A percentile compares a stretch with the other conserved stretches of the same genome.
These are phyloP conservation scores for Tyria jacobaeae DNA, from an alignment of 2,888 invertebrate species.

Conservation along the genomic window DNA sequence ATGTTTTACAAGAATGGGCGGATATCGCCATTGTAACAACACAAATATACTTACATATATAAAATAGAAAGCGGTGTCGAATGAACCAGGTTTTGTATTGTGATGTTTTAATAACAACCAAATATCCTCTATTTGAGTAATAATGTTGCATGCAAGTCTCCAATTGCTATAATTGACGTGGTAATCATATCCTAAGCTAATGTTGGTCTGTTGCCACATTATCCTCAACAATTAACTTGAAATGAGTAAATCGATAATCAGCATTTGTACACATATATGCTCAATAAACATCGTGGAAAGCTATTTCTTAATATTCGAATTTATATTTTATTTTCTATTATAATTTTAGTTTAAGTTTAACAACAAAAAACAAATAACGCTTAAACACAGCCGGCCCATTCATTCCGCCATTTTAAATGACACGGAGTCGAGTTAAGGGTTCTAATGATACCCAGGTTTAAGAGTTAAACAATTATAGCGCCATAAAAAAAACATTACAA, in stretches of 20 bases:
- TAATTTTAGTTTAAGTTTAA: too few species aligned
- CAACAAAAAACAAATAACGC: too few species aligned
- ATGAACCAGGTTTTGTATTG: slow-evolving; percentile 17
- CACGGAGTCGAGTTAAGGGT: too few species aligned
- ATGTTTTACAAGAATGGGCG: slow-evolving; percentile 1
- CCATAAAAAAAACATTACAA: too few species aligned
- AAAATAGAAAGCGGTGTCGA: slow-evolving; percentile 9
- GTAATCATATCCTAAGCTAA: slow-evolving; percentile 11
- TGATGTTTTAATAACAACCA: slow-evolving; percentile 10
- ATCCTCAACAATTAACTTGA: not conserved
- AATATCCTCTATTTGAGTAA: slow-evolving; percentile 14
- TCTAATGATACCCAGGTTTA: too few species aligned
- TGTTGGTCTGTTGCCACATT: not conserved
- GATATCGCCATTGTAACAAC: slow-evolving; percentile 3
- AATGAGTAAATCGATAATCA: not conserved
- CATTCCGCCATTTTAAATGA: too few species aligned
- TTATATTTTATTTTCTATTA: too few species aligned
- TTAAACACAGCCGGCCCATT: too few species aligned
- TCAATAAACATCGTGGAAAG: too few species aligned
- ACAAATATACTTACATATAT: not conserved
- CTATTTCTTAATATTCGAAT: too few species aligned
- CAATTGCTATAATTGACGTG: slow-evolving; percentile 2
- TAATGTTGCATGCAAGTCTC: slow-evolving; percentile 11
- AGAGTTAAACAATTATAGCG: too few species aligned
- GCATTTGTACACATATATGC: not conserved